A percentile compares a stretch with the other conserved stretches of the same genome.
These are phyloP conservation scores for Cremastinae sp. DNA, from an alignment of 2,888 invertebrate species.

Conservation along the genomic window DNA sequence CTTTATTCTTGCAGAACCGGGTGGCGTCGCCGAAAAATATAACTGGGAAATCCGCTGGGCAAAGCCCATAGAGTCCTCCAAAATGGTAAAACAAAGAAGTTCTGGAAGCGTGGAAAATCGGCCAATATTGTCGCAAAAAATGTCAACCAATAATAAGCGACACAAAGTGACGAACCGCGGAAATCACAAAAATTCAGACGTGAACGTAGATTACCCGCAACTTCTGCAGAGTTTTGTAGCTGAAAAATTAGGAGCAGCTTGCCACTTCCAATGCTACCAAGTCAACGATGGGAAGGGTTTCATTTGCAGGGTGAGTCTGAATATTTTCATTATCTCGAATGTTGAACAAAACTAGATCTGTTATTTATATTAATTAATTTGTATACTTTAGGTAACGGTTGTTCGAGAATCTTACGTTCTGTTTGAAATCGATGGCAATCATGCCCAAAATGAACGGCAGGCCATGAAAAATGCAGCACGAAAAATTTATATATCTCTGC, in stretches of 20 bases:
- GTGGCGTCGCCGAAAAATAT: constrained; percentile 66
- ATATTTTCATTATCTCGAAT: too few species aligned
- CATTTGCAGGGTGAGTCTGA: constrained; percentile 69
- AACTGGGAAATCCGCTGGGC: constrained; percentile 83
- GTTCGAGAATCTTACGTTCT: not conserved
- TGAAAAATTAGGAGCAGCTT: constrained; percentile 67
- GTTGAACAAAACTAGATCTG: too few species aligned
- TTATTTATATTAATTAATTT: too few species aligned
- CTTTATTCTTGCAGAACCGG: constrained; percentile 62
- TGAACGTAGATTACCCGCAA: constrained; percentile 53
- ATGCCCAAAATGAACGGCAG: not conserved
- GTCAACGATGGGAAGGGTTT: constrained; percentile 60
- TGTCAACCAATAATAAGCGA: constrained; percentile 17
- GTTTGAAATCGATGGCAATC: constrained; percentile 1
- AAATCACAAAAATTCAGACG: not conserved
- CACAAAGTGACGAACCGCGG: constrained; percentile 28
- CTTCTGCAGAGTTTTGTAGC: constrained; percentile 68
- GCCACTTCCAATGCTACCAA: constrained; percentile 68
- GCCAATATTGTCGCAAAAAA: not conserved
- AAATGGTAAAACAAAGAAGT: constrained; percentile 72
- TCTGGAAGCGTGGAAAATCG: constrained; percentile 66
- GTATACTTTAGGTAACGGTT: not conserved
- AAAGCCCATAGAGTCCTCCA: constrained; percentile 81
- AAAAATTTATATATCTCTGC: too few species aligned
- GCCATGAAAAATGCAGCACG: too few species aligned